phyloP scores from a whole-genome alignment of 2,113 vertebrate species.

The Cyanocitta stelleri region DNA sequence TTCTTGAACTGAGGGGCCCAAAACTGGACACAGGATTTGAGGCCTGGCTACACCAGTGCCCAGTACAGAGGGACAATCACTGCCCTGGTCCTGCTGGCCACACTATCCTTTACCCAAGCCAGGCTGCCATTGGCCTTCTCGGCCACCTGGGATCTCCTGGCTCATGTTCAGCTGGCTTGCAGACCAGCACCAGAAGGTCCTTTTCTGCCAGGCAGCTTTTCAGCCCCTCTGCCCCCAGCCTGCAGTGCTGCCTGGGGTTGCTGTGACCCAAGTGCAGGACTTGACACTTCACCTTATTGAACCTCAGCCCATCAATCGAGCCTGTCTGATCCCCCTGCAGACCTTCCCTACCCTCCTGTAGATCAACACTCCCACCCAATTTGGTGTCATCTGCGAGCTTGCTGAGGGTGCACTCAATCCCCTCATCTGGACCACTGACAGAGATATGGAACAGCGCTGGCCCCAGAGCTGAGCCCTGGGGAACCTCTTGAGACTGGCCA shows the following conservation, averaged over 20 bases:
- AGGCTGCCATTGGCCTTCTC: not conserved
- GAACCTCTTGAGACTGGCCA: not conserved
- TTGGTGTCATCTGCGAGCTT: not conserved
- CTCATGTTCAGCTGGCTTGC: not conserved
- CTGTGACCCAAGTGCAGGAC: not conserved
- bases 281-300: fast-evolving
- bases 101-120: not conserved
- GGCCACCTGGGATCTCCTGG: not conserved
- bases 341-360: not conserved
- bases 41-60: not conserved
- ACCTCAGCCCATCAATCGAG: not conserved
- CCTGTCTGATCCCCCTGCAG: not conserved
- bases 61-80: no score
- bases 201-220: not conserved
- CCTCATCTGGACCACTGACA: no score
- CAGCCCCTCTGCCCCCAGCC: no score
- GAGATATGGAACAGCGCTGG: not conserved
- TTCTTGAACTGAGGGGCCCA: not conserved
- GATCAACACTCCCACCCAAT: not conserved
- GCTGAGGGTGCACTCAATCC: not conserved
- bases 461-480: not conserved
- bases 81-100: not conserved
- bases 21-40: fast-evolving
- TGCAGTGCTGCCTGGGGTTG: not conserved
- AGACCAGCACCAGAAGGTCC: not conserved